These are phyloP conservation scores for Sternotherus odoratus DNA, from an alignment of 2,797 vertebrate genomes.

Conservation along the genomic window DNA sequence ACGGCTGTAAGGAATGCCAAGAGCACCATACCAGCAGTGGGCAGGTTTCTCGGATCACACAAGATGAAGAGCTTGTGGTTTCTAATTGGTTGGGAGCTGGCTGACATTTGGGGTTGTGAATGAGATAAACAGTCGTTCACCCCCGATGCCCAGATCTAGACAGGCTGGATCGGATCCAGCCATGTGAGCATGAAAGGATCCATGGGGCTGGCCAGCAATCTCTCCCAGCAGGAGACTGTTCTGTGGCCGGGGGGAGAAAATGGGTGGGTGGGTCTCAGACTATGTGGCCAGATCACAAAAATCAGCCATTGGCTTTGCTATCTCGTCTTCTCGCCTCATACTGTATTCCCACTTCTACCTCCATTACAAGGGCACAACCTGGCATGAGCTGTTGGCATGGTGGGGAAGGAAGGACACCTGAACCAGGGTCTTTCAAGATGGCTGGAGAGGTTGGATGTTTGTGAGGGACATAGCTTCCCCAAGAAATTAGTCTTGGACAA, in stretches of 20 bases:
- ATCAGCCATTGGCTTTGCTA: background rate
- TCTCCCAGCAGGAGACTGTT: background rate
- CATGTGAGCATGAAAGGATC: background rate
- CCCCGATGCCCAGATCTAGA: background rate
- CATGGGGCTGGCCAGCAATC: background rate
- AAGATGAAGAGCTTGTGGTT: background rate
- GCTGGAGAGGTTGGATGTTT: background rate
- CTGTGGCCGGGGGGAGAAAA: background rate
- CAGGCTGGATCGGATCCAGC: background rate
- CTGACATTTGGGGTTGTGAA: background rate
- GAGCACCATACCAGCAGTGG: fast-evolving
- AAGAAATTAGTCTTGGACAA: background rate
- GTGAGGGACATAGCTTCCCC: background rate
- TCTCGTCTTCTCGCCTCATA: background rate
- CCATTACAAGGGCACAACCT: background rate
- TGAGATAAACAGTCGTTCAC: background rate
- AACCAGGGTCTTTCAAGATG: background rate
- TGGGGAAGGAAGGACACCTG: background rate
- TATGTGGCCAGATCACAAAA: background rate
- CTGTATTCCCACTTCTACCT: background rate
- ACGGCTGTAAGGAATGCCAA: constrained; percentile 89
- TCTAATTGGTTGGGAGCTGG: background rate
- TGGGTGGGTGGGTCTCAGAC: background rate
- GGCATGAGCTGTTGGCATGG: background rate
- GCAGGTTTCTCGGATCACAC: background rate